Conservation (phyloP, 2,888 invertebrate species). For the Meteorus colon region DNA sequence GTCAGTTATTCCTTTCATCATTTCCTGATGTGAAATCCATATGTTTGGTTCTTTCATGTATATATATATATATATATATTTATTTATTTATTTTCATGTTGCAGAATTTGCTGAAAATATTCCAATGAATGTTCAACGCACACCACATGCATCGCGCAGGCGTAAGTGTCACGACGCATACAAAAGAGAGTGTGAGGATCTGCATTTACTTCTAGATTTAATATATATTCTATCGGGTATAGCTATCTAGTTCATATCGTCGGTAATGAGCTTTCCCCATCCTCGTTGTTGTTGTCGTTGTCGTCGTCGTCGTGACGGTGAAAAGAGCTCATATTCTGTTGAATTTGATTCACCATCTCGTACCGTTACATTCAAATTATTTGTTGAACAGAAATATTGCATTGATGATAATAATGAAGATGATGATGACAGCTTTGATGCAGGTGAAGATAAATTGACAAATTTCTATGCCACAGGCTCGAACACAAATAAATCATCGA, state of each 20-base stretch:
- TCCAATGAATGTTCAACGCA: constrained; percentile 88
- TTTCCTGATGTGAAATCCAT: neutral
- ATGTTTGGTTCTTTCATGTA: neutral
- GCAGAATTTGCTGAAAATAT: constrained; percentile 91
- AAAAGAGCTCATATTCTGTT: constrained; percentile 36
- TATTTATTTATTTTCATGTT: constrained; percentile 62
- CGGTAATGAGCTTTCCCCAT: constrained; percentile 44
- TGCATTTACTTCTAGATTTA: constrained; percentile 40
- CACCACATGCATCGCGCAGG: constrained; percentile 88
- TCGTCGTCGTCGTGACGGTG: neutral
- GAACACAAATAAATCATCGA: constrained; percentile 87
- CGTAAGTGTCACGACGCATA: constrained; percentile 78
- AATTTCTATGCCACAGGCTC: constrained; percentile 74
- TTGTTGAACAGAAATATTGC: constrained; percentile 34
- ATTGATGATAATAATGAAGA: constrained; percentile 32
- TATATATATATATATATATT: constrained; percentile 35
- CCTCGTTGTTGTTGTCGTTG: neutral
- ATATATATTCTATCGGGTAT: constrained; percentile 53
- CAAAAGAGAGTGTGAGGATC: constrained; percentile 21
- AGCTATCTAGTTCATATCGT: constrained; percentile 49
- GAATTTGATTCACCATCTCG: constrained; percentile 43
- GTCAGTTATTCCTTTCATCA: too few species aligned
- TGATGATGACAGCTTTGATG: constrained; percentile 26
- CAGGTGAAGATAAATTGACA: constrained; percentile 19
- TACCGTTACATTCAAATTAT: constrained; percentile 37